Evolutionary conservation across 2,113 vertebrate species (phyloP).

Genomic region (Sula dactylatra): DNA sequence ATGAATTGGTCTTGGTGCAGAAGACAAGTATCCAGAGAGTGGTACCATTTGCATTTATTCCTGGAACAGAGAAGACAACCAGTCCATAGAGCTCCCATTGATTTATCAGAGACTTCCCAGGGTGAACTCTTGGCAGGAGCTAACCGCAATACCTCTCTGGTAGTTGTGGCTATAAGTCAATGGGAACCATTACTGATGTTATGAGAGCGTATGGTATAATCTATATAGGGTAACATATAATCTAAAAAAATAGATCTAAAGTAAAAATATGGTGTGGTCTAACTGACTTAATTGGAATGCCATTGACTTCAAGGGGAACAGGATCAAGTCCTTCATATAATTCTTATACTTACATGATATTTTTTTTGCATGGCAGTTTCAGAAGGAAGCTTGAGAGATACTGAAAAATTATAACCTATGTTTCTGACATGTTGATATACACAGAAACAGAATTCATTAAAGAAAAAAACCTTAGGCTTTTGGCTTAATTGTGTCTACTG

Average conservation of each 20-base stretch:
- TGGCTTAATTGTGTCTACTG: not conserved
- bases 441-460: not conserved
- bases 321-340: not conserved
- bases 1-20: not conserved
- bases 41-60: not conserved
- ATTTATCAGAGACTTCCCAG: conserved; percentile 11
- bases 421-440: not conserved
- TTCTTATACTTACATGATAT: not conserved
- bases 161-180: not conserved
- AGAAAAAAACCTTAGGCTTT: not conserved
- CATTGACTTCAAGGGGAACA: not conserved
- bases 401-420: not conserved
- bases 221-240: not conserved
- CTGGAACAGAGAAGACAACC: not conserved
- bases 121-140: not conserved
- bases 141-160: not conserved
- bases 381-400: not conserved
- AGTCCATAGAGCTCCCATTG: not conserved
- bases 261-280: not conserved
- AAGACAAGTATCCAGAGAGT: not conserved
- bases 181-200: not conserved
- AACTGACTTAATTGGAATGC: not conserved
- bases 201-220: not conserved
- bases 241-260: not conserved
- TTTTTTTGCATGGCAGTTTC: not conserved